Conservation (phyloP, 2,113 vertebrate species). For the Amblyopsis rosae region DNA sequence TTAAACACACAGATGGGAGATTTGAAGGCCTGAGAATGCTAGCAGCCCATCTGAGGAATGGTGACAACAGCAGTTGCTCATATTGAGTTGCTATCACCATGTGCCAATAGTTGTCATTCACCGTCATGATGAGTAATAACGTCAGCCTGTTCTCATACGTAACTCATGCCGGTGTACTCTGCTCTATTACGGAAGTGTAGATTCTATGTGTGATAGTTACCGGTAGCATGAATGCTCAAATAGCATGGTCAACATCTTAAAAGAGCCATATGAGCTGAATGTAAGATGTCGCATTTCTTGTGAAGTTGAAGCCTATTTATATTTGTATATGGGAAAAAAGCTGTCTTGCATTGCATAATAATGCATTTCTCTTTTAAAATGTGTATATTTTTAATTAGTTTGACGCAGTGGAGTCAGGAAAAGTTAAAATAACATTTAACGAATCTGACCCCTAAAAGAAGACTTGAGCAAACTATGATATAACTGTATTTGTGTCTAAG, state of each 20-base stretch:
- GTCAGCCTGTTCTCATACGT: neutral
- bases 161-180: neutral
- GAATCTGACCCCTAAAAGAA: too few species aligned
- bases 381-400: neutral
- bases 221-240: neutral
- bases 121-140: conserved; percentile 39
- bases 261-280: neutral
- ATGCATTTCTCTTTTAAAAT: too few species aligned
- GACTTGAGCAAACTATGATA: neutral
- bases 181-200: neutral
- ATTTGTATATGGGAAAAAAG: too few species aligned
- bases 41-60: conserved; percentile 64
- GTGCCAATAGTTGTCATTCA: conserved; percentile 43
- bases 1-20: conserved; percentile 50
- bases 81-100: conserved; percentile 66
- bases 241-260: neutral
- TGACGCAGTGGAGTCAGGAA: neutral
- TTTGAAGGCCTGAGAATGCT: conserved; percentile 68
- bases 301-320: too few species aligned
- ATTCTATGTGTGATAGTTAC: conserved; percentile 26
- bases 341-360: too few species aligned
- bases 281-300: too few species aligned
- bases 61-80: conserved; percentile 68
- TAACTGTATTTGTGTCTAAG: neutral
- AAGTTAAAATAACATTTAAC: too few species aligned